Base-by-base conservation (phyloP, 2,113 vertebrate genomes). In the Irena cyanogastra region DNA sequence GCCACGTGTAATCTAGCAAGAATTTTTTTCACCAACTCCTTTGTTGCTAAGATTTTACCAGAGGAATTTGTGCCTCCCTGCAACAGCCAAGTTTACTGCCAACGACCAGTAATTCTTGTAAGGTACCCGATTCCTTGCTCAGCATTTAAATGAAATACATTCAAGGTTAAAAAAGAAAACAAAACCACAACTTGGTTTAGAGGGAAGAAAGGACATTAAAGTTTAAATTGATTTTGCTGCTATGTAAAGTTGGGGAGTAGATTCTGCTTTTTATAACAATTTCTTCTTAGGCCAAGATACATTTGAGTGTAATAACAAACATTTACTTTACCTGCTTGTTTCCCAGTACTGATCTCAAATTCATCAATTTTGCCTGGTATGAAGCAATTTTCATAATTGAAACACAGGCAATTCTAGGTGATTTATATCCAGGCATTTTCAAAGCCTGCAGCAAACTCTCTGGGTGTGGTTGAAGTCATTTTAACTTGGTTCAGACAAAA, bases 1-100 rank as follows among this genome's bases (percentile, higher is more conserved):
- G 91, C 74, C 53, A 49, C 45, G 3, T 33, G 19, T 30, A 83
- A 91, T 26, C 57, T 27, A 79, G 33, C 28, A 88, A 80, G 77
- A 63, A 7, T 60, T 79, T 71, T 91, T 87, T 87, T 92, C 80
- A 78, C 28, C 63, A 76, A 26, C 33, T 77, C 24, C 66, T 89
- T 54, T 78, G 89, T 95, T 96, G 86, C 80, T 87, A 94, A 52
- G 87, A 61, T 82, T 70, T 91, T 84, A 79, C 83, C 77, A 89
- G 76, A 91, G 54, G 81, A 94, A 89, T 95, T 64, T 0, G 0
- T 45, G 56, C 64, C 69, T 60, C 47, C 16, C 70, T 69, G 33
- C 50, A 88, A 47, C 39, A 70, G n/a, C 27, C 56, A 87, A 52
- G 31, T 82, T 83, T 52, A 52, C 39, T 89, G 91, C 80, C 89